These are phyloP conservation scores for Brachycybe producta DNA, from an alignment of 2,888 invertebrate species.

Conservation along the genomic window DNA sequence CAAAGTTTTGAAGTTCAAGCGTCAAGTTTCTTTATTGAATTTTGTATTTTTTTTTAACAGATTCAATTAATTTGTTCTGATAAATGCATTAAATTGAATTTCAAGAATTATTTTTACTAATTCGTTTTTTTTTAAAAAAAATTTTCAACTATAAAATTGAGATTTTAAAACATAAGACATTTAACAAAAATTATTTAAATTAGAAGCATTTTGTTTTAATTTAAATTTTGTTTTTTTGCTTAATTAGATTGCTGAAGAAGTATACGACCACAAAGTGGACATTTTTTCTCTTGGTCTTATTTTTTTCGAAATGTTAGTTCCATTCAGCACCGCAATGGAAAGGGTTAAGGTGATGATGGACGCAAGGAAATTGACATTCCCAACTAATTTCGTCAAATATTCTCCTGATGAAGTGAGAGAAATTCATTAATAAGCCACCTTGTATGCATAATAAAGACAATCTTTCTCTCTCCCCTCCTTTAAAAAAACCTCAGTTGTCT, in stretches of 20 bases:
- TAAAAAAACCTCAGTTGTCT: conserved; percentile 54
- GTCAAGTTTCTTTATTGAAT: too few species aligned
- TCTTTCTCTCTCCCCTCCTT: too few species aligned
- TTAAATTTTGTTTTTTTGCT: conserved; percentile 29
- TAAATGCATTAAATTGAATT: too few species aligned
- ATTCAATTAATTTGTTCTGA: too few species aligned
- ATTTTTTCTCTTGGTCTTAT: conserved; percentile 90
- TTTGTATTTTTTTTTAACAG: too few species aligned
- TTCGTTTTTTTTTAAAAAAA: too few species aligned
- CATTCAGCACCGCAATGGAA: conserved; percentile 85
- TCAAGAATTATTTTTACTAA: too few species aligned
- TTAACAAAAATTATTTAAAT: too few species aligned
- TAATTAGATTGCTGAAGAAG: conserved; percentile 44
- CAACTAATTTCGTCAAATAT: conserved; percentile 48
- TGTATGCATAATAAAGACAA: background rate
- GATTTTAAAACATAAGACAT: too few species aligned
- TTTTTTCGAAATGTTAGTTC: conserved; percentile 78
- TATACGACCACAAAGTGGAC: conserved; percentile 83
- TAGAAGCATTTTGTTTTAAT: conserved; percentile 11
- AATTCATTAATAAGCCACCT: background rate
- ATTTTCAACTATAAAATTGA: too few species aligned
- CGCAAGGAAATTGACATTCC: conserved; percentile 54
- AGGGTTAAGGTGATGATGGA: conserved; percentile 47
- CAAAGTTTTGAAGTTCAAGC: too few species aligned
- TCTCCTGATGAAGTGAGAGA: conserved; percentile 55